These are phyloP conservation scores for Acleris emargana DNA, from an alignment of 2,888 invertebrate species.

Conservation along the genomic window DNA sequence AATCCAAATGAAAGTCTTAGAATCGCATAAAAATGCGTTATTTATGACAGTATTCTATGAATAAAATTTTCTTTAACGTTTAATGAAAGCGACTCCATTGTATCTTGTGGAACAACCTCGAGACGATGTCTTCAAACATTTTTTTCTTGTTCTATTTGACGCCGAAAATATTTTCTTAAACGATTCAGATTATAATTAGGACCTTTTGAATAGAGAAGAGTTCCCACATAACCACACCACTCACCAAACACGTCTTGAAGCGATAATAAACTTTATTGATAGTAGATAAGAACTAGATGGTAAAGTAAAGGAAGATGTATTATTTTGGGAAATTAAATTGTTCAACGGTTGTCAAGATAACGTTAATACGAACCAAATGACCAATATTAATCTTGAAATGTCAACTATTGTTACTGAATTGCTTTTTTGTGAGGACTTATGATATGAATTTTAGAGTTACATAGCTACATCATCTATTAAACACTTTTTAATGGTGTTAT, in stretches of 20 bases:
- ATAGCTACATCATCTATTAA: background rate
- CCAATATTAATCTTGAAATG: slow-evolving; percentile 76
- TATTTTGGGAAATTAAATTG: slow-evolving; percentile 42
- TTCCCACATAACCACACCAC: slow-evolving; percentile 39
- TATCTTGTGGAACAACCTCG: slow-evolving; percentile 69
- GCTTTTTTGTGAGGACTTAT: slow-evolving; percentile 52
- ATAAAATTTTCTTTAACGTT: no score
- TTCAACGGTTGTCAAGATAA: slow-evolving; percentile 57
- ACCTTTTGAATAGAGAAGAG: slow-evolving; percentile 63
- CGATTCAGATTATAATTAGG: slow-evolving; percentile 82
- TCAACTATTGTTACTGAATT: slow-evolving; percentile 65
- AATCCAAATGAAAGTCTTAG: no score
- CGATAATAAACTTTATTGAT: slow-evolving; percentile 12
- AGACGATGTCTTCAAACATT: slow-evolving; percentile 75
- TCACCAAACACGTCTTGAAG: slow-evolving; percentile 17
- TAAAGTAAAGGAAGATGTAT: slow-evolving; percentile 6
- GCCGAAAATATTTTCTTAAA: slow-evolving; percentile 80
- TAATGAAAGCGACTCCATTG: slow-evolving; percentile 51
- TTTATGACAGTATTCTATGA: no score
- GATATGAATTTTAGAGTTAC: slow-evolving; percentile 47
- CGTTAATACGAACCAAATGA: slow-evolving; percentile 70
- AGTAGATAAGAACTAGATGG: slow-evolving; percentile 3
- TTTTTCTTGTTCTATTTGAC: slow-evolving; percentile 72
- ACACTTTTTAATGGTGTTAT: background rate
- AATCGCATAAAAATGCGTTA: no score